Conservation (phyloP, 2,888 invertebrate species). For the Parapristionchus giblindavisi region DNA sequence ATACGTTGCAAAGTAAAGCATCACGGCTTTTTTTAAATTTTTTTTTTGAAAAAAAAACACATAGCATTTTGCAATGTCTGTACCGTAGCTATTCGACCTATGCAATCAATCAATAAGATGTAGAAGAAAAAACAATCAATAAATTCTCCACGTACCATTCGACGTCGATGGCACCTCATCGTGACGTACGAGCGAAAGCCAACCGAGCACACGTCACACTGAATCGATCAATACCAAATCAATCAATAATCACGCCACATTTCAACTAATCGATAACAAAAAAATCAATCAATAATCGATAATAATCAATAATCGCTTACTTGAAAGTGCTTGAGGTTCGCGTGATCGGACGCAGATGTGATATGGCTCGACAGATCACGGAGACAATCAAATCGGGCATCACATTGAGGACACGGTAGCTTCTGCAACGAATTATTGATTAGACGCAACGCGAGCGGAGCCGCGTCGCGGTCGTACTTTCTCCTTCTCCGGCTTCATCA, state of each 20-base stretch:
- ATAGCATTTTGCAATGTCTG: too few relatives aligned
- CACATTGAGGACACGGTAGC: background rate
- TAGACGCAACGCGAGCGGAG: too few relatives aligned
- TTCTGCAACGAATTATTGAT: too few relatives aligned
- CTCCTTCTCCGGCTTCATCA: constrained; percentile 15
- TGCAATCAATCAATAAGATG: background rate
- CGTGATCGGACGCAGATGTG: background rate
- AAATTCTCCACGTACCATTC: background rate
- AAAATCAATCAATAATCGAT: background rate
- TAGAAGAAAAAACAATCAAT: background rate
- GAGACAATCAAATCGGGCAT: background rate
- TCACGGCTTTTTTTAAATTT: too few relatives aligned
- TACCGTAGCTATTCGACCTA: constrained; percentile 12
- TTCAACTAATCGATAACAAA: background rate
- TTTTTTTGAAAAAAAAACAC: too few relatives aligned
- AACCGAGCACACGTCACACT: constrained; percentile 30
- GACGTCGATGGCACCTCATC: constrained; percentile 30
- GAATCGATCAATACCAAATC: background rate
- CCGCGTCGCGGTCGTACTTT: background rate
- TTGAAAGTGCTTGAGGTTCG: constrained; percentile 14
- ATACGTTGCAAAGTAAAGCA: too few relatives aligned
- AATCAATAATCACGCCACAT: background rate
- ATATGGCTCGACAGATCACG: constrained; percentile 22
- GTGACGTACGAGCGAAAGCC: constrained; percentile 28
- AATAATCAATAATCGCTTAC: background rate